phyloP scores from a whole-genome alignment of 1,140 invertebrate species.

The Vanessa atalanta region DNA sequence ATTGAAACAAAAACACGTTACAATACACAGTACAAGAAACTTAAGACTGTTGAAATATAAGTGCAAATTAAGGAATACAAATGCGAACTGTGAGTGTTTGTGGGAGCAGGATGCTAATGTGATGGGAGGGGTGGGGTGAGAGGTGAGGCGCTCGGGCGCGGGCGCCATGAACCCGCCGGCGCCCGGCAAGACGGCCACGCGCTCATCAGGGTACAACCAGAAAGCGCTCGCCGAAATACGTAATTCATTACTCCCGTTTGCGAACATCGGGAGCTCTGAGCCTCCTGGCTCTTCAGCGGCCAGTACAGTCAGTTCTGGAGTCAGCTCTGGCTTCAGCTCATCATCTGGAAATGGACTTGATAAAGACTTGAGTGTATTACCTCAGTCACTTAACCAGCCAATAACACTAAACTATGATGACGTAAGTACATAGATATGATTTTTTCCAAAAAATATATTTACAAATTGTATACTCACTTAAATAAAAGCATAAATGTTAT shows the following conservation, averaged over 20 bases:
- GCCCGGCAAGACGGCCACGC: conserved; percentile 85
- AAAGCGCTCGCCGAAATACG: conserved; percentile 93
- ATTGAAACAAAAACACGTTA: conserved; percentile 20
- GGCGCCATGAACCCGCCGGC: conserved; percentile 86
- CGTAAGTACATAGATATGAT: conserved; percentile 69
- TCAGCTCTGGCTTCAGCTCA: conserved; percentile 82
- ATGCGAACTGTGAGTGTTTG: conserved; percentile 62
- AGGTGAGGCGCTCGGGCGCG: conserved; percentile 77
- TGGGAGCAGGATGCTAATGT: conserved; percentile 62
- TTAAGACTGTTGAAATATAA: conserved; percentile 25
- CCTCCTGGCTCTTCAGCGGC: conserved; percentile 86
- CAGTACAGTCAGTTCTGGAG: conserved; percentile 87
- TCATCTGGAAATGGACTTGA: conserved; percentile 82
- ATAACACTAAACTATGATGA: conserved; percentile 85
- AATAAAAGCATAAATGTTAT: too few species aligned
- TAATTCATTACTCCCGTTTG: conserved; percentile 91
- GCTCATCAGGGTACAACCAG: conserved; percentile 91
- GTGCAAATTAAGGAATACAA: conserved; percentile 49
- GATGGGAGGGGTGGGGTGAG: conserved; percentile 78
- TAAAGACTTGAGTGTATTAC: conserved; percentile 80
- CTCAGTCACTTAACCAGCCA: conserved; percentile 83
- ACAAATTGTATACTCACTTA: too few species aligned
- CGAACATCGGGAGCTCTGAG: conserved; percentile 84
- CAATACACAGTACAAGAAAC: conserved; percentile 10
- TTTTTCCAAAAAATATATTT: not conserved